These are phyloP conservation scores for Chymomyza amoena DNA, from an alignment of 2,888 invertebrate species.

Conservation along the genomic window DNA sequence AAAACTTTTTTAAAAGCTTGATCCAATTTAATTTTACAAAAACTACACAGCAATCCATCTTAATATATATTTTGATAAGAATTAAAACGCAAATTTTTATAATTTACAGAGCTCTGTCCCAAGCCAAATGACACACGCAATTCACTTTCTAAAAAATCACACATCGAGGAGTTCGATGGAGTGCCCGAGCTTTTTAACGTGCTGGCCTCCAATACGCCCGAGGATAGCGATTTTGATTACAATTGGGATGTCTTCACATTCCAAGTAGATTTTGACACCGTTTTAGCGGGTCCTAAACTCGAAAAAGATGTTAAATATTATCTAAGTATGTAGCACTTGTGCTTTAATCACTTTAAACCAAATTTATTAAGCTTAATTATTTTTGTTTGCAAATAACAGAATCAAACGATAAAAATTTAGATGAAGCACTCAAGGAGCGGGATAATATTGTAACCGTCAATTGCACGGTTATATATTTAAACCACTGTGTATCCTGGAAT, in stretches of 20 bases:
- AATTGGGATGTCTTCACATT: slow-evolving; percentile 92
- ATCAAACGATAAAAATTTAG: slow-evolving; percentile 83
- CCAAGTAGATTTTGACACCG: slow-evolving; percentile 86
- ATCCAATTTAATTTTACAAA: no score
- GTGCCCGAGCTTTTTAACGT: slow-evolving; percentile 91
- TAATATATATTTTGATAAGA: not conserved
- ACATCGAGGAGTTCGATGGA: slow-evolving; percentile 91
- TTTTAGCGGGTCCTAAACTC: slow-evolving; percentile 83
- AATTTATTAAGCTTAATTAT: not conserved
- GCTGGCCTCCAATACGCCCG: slow-evolving; percentile 86
- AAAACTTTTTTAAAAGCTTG: no score
- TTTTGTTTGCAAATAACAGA: slow-evolving; percentile 79
- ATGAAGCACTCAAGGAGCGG: slow-evolving; percentile 74
- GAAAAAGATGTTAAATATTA: slow-evolving; percentile 86
- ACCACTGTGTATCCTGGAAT: slow-evolving; percentile 91
- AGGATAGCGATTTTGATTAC: slow-evolving; percentile 81
- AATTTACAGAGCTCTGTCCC: slow-evolving; percentile 89
- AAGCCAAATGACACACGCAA: slow-evolving; percentile 88
- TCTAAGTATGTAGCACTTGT: slow-evolving; percentile 81
- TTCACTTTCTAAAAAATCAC: slow-evolving; percentile 87
- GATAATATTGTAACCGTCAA: slow-evolving; percentile 85
- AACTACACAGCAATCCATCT: not conserved
- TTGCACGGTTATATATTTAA: slow-evolving; percentile 95
- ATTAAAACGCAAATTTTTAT: not conserved
- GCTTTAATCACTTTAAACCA: not conserved